Percentiles rank a stretch among this genome's conserved stretches.
phyloP scores from a whole-genome alignment of 2,888 invertebrate species.

The Cantharis rustica region DNA sequence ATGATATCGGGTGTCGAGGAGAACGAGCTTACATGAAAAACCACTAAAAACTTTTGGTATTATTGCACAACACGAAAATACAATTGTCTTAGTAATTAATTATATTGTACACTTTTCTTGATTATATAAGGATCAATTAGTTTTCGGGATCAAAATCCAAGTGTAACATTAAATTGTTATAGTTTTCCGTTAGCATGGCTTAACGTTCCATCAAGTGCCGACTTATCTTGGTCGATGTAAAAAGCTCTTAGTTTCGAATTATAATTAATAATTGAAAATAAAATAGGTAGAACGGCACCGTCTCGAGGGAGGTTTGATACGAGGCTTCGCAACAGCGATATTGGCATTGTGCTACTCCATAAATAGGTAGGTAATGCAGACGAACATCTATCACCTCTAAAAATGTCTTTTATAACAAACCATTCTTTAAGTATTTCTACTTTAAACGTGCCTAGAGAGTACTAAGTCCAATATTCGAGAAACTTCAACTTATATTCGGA shows the following conservation, averaged over 20 bases:
- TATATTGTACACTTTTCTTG: constrained; percentile 16
- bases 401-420: not conserved
- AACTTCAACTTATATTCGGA: constrained; percentile 26
- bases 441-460: constrained; percentile 26
- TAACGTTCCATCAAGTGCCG: not conserved
- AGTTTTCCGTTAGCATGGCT: not conserved
- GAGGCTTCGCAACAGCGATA: not conserved
- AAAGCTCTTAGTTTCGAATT: no score
- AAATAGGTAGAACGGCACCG: no score
- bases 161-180: not conserved
- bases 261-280: no score
- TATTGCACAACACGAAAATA: constrained; percentile 18
- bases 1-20: constrained; percentile 26
- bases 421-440: constrained; percentile 8
- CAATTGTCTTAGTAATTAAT: constrained; percentile 26
- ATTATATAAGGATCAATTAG: constrained; percentile 7
- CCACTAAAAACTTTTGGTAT: constrained; percentile 32
- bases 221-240: no score
- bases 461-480: constrained; percentile 29
- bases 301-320: no score
- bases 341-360: not conserved
- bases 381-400: not conserved
- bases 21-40: constrained; percentile 31
- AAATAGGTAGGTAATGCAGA: not conserved
- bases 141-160: not conserved